Conservation (phyloP, 2,797 vertebrate species). For the Masticophis lateralis region DNA sequence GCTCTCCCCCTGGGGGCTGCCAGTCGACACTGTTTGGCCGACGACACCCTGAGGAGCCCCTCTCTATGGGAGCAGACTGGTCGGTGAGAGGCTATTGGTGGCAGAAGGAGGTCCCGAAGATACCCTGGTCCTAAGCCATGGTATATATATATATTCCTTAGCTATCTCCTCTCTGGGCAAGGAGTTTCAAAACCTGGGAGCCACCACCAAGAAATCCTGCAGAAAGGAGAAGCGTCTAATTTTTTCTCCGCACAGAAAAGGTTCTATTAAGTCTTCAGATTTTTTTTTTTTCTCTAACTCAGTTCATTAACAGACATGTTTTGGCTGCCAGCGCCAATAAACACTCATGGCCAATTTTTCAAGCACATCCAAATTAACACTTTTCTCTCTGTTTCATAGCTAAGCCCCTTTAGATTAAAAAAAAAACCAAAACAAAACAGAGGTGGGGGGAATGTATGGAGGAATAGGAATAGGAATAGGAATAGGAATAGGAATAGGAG, state of each 20-base stretch:
- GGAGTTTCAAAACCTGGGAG: background rate
- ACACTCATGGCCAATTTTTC: background rate
- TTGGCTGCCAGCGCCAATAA: background rate
- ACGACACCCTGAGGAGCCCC: too few relatives aligned
- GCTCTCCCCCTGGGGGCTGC: too few relatives aligned
- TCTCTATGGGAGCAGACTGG: too few relatives aligned
- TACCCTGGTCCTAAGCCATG: too few relatives aligned
- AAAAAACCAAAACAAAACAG: too few relatives aligned
- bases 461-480: too few relatives aligned
- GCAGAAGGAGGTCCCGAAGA: too few relatives aligned
- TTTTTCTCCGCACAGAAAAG: background rate
- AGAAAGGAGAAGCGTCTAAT: background rate
- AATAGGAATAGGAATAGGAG: too few relatives aligned
- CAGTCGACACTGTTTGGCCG: too few relatives aligned
- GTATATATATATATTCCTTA: too few relatives aligned
- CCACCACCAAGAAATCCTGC: background rate
- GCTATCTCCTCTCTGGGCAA: background rate
- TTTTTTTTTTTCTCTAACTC: accelerated
- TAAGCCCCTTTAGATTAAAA: background rate
- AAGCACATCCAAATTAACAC: background rate
- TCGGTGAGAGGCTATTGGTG: too few relatives aligned
- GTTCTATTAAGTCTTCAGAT: background rate
- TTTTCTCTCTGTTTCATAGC: background rate
- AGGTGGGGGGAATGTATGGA: background rate
- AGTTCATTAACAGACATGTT: background rate